A percentile compares a stretch with the other conserved stretches of the same genome.
phyloP scores from a whole-genome alignment of 2,113 vertebrate species.

The Gasterosteus aculeatus region DNA sequence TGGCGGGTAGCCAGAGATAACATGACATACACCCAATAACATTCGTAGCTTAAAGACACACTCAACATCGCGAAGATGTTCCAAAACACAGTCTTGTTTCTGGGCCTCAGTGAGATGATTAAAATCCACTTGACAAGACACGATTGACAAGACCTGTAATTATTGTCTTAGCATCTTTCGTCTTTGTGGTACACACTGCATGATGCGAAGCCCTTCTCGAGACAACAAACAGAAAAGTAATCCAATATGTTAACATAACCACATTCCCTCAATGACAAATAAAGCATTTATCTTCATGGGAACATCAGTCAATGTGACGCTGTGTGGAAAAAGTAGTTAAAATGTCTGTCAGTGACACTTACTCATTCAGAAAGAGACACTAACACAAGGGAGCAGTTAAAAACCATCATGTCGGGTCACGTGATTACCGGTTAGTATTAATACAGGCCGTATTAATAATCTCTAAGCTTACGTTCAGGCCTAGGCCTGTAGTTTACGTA shows the following conservation, averaged over 20 bases:
- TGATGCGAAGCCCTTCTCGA: background rate
- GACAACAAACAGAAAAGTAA: conserved; percentile 9
- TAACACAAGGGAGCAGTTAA: background rate
- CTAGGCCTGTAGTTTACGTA: background rate
- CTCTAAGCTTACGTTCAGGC: background rate
- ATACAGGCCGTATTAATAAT: background rate
- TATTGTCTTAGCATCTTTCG: background rate
- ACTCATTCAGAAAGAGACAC: background rate
- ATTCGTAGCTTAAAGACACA: background rate
- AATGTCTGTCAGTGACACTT: conserved; percentile 9
- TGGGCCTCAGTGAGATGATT: background rate
- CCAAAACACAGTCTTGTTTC: background rate
- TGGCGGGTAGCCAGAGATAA: conserved; percentile 27
- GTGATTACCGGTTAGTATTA: background rate
- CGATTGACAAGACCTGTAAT: conserved; percentile 6
- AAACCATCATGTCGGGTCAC: conserved; percentile 31
- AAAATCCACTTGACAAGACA: background rate
- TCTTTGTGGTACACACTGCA: background rate
- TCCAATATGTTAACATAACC: conserved; percentile 13
- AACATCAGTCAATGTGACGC: background rate
- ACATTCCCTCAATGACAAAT: conserved; percentile 28
- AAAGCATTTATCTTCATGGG: conserved; percentile 9
- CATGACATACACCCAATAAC: conserved; percentile 27
- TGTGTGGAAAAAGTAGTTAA: background rate
- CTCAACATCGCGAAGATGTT: background rate